Evolutionary conservation across 2,888 invertebrate species (phyloP), one percentile per base, ranked within the genome.

Genomic region (Argyra leucocephala): DNA sequence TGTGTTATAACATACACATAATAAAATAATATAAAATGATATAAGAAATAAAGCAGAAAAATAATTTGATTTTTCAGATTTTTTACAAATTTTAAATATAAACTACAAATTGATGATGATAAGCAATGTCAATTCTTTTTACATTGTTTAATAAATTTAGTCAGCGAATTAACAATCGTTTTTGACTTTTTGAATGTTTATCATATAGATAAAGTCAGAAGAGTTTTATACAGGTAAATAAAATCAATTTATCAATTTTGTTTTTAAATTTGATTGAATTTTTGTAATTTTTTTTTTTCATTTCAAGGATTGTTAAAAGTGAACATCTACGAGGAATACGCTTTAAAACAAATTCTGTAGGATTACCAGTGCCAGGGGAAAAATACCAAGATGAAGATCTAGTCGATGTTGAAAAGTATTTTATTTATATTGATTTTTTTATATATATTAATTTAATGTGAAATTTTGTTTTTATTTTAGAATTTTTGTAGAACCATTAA

Each of bases 381-480:
- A 73, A 75, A 67, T 67, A 64, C 22, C 73, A 73, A 66, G 76
- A 75, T 66, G 77, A 78, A 59, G 75, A 74, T 69, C 71, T 75
- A 69, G 71, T 75, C 69, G 76, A 77, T 70, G 76, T 79, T 66
- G 78, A 79, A 73, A 75, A 78, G 80, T 79, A 72, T 68, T 74
- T 37, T 6, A 21, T n/a, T n/a, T n/a, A n/a, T n/a, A n/a, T n/a
- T n/a, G n/a, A n/a, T n/a, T n/a, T n/a, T 48, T 22, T 59, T 67
- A 61, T 6, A 62, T 26, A 21, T 48, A 65, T 31, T 31, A 48
- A 48, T 18, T n/a, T 48, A 48, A 18, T 12, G 5, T 31, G 12
- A 31, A 48, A 15, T 63, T 63, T 62, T 36, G 7, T 2, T 5
- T 12, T 18, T 57, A 61, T 66, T 68, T n/a, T 65, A 79, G 79